These are phyloP conservation scores for Knipowitschia caucasica DNA, from an alignment of 2,797 vertebrate genomes.

Conservation along the genomic window DNA sequence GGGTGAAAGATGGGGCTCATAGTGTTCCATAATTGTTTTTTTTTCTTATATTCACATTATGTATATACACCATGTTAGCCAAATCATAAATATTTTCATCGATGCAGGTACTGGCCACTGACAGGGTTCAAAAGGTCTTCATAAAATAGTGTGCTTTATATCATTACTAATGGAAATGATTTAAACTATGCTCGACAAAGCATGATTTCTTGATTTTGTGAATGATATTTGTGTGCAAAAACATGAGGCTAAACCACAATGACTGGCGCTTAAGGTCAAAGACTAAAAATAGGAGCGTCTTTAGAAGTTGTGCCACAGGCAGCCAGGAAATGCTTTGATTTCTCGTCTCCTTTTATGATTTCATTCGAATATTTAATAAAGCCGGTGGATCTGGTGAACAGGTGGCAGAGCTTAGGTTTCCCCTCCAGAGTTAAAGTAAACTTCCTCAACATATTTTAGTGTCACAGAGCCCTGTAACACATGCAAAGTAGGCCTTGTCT, in stretches of 20 bases:
- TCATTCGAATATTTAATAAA: constrained; percentile 80
- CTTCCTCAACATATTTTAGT: constrained; percentile 72
- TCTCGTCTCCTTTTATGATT: constrained; percentile 60
- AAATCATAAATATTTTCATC: no score
- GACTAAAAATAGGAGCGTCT: constrained; percentile 76
- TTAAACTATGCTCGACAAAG: background rate
- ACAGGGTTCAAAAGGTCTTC: no score
- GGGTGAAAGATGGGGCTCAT: constrained; percentile 45
- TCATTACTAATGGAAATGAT: background rate
- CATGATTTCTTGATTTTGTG: constrained; percentile 10
- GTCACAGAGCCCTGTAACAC: constrained; percentile 64
- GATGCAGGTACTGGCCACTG: no score
- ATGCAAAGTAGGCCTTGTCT: constrained; percentile 37
- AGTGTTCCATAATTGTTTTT: constrained; percentile 1
- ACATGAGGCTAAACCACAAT: constrained; percentile 63
- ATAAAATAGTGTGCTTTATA: no score
- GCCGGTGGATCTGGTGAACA: constrained; percentile 78
- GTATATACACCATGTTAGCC: background rate
- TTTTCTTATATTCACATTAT: background rate
- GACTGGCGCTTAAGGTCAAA: constrained; percentile 70
- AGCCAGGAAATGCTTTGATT: constrained; percentile 82
- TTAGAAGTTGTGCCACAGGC: constrained; percentile 78
- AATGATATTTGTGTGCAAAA: constrained; percentile 51
- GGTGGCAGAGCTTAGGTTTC: constrained; percentile 76
- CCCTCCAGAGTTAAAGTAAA: constrained; percentile 65